Evolutionary conservation across 2,888 invertebrate genomes (phyloP).

Genomic region (Eucera pruinosa): DNA sequence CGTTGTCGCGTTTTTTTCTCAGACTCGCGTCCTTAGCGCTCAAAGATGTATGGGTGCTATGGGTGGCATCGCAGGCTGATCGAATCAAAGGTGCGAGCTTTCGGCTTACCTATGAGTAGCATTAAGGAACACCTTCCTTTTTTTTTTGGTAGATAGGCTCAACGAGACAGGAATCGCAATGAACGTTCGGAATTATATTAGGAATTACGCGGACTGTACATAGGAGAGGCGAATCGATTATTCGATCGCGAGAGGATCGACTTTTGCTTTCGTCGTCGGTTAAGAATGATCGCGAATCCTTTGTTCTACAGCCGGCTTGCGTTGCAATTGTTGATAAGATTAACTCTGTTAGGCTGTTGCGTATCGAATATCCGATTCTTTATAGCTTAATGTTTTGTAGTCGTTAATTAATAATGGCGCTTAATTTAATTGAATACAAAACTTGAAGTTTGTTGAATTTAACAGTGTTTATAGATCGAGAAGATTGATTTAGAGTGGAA

Average conservation of each 20-base stretch:
- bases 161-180: slow-evolving; percentile 33
- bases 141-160: slow-evolving; percentile 55
- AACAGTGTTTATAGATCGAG: too few species aligned
- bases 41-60: neutral
- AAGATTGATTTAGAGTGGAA: too few species aligned
- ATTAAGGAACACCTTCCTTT: slow-evolving; percentile 46
- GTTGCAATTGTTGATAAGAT: neutral
- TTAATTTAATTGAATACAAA: too few species aligned
- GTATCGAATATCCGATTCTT: too few species aligned
- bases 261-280: slow-evolving; percentile 17
- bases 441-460: too few species aligned
- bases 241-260: slow-evolving; percentile 35
- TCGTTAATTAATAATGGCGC: too few species aligned
- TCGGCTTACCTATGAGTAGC: slow-evolving; percentile 45
- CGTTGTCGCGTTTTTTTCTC: neutral
- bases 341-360: too few species aligned
- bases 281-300: slow-evolving; percentile 9
- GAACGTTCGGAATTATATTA: slow-evolving; percentile 39
- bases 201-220: slow-evolving; percentile 14
- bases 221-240: slow-evolving; percentile 13
- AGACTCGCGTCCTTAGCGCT: neutral
- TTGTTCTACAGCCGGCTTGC: slow-evolving; percentile 15
- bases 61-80: slow-evolving; percentile 27
- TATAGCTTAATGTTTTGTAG: too few species aligned
- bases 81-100: slow-evolving; percentile 51